Evolutionary conservation across 2,888 invertebrate species (phyloP).

Genomic region (Spilosoma lubricipeda): DNA sequence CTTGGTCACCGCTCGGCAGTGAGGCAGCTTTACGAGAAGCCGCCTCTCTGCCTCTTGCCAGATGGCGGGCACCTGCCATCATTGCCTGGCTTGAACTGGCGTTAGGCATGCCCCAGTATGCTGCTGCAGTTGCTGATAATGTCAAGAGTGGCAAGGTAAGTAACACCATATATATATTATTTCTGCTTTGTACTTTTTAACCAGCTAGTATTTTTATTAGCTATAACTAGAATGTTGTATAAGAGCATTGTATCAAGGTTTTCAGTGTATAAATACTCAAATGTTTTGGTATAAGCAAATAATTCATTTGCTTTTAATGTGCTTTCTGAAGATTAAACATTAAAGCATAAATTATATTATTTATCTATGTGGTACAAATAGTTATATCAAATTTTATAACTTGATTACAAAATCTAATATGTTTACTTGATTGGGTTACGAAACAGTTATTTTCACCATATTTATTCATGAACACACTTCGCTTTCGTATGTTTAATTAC

Average conservation of each 20-base stretch:
- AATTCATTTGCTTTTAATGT: no score
- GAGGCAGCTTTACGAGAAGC: conserved; percentile 95
- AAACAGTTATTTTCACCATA: background rate
- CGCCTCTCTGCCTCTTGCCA: conserved; percentile 93
- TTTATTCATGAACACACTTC: no score
- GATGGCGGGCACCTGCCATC: conserved; percentile 97
- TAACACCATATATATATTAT: background rate
- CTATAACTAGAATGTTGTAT: background rate
- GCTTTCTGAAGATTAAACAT: no score
- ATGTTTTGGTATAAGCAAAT: no score
- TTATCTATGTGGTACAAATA: no score
- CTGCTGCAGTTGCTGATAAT: conserved; percentile 95
- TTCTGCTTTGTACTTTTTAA: background rate
- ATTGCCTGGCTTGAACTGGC: conserved; percentile 98
- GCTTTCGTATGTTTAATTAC: no score
- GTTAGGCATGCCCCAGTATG: conserved; percentile 97
- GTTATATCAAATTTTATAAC: no score
- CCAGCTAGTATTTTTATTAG: background rate
- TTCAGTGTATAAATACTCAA: no score
- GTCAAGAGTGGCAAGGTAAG: conserved; percentile 97
- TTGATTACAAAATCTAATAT: no score
- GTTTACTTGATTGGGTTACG: background rate
- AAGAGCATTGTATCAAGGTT: no score
- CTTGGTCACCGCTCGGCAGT: conserved; percentile 90
- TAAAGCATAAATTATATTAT: no score